Conservation (phyloP, 2,797 vertebrate species). For the Sorex maritimensis region DNA sequence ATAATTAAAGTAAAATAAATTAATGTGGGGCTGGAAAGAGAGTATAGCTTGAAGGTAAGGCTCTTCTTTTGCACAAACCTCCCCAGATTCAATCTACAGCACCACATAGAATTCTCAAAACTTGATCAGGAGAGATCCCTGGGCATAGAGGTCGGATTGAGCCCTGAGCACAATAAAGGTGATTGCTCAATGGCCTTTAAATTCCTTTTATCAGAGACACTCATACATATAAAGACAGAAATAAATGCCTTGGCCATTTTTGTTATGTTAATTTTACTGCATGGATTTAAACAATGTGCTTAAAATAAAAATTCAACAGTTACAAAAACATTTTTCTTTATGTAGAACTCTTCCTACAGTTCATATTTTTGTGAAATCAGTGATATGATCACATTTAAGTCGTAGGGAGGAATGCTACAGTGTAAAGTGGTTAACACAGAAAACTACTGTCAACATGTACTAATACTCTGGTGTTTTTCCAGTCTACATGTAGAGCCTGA, state of each 20-base stretch:
- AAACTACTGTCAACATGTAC: background rate
- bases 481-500: background rate
- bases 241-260: background rate
- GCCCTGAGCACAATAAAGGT: background rate
- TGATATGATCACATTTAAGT: background rate
- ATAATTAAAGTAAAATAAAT: too few species aligned
- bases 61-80: too few species aligned
- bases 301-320: background rate
- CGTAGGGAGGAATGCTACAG: background rate
- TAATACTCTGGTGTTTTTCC: too few species aligned
- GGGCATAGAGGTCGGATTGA: too few species aligned
- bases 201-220: background rate
- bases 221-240: background rate
- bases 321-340: background rate
- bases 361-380: slow-evolving; percentile 49
- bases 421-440: background rate
- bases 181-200: background rate
- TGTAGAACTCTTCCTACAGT: background rate
- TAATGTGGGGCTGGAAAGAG: too few species aligned
- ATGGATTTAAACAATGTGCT: background rate
- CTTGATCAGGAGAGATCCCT: too few species aligned
- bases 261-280: background rate
- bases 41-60: too few species aligned
- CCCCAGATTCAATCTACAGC: too few species aligned
- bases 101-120: too few species aligned